These are phyloP conservation scores for Hemistola chrysoprasaria DNA, from an alignment of 2,888 invertebrate species.

Conservation along the genomic window DNA sequence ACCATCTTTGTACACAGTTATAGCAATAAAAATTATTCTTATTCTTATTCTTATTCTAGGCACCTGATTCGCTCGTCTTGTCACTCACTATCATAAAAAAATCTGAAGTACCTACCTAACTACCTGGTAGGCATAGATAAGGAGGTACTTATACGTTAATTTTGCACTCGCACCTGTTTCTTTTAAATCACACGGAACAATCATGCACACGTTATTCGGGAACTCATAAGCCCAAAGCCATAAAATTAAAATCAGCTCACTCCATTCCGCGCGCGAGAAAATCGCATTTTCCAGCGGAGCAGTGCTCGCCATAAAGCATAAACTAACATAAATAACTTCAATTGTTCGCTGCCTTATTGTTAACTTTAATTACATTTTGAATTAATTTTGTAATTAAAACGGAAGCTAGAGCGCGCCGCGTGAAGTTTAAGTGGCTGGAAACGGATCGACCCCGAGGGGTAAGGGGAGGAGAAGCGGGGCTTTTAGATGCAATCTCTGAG, in stretches of 20 bases:
- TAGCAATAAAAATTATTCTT: no score
- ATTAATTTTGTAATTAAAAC: constrained; percentile 84
- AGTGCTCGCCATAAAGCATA: constrained; percentile 73
- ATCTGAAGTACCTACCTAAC: no score
- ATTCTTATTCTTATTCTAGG: no score
- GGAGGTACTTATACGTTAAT: no score
- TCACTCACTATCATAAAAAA: no score
- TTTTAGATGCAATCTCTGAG: constrained; percentile 81
- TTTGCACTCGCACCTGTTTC: no score
- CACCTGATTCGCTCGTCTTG: no score
- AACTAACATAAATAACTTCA: constrained; percentile 83
- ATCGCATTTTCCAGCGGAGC: constrained; percentile 57
- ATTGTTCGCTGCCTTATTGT: constrained; percentile 83
- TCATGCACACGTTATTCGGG: constrained; percentile 1
- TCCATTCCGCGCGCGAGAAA: constrained; percentile 37
- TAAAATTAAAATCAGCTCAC: constrained; percentile 26
- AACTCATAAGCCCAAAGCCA: constrained; percentile 24
- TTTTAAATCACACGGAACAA: neutral
- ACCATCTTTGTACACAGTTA: no score
- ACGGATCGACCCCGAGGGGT: constrained; percentile 72
- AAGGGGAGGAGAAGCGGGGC: constrained; percentile 56
- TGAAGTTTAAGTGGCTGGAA: constrained; percentile 83
- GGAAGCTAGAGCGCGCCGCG: constrained; percentile 82
- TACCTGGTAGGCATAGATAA: no score
- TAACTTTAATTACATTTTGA: constrained; percentile 84